Evolutionary conservation across 2,888 invertebrate species (phyloP).

Genomic region (Cerastoderma edule): DNA sequence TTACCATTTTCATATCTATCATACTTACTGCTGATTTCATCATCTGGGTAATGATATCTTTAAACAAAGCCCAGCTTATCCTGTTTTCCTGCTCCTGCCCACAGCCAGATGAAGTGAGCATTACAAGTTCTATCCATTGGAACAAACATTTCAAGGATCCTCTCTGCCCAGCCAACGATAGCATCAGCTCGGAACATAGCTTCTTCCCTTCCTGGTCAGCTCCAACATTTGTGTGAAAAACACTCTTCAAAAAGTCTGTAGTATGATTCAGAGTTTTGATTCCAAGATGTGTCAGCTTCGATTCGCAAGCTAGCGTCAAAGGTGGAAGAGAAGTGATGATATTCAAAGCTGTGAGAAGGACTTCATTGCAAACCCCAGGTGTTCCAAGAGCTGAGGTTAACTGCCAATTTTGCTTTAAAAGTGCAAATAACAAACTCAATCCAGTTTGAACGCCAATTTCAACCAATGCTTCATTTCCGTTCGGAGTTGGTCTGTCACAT

Average conservation of each 20-base stretch:
- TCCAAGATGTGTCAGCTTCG: constrained; percentile 85
- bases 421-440: constrained; percentile 86
- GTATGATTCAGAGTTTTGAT: constrained; percentile 86
- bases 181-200: constrained; percentile 85
- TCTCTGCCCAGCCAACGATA: constrained; percentile 87
- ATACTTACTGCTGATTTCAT: constrained; percentile 79
- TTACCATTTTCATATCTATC: no score
- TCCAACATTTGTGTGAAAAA: constrained; percentile 85
- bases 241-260: constrained; percentile 84
- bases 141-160: constrained; percentile 87
- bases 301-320: constrained; percentile 87
- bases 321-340: constrained; percentile 86
- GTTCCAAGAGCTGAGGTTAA: constrained; percentile 71
- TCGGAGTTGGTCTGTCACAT: not conserved
- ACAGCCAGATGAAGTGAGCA: constrained; percentile 80
- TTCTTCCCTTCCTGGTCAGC: constrained; percentile 84
- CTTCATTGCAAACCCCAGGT: constrained; percentile 86
- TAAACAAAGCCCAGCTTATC: constrained; percentile 77
- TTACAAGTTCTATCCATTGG: constrained; percentile 88
- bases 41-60: constrained; percentile 78
- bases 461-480: constrained; percentile 85
- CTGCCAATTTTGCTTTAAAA: constrained; percentile 87
- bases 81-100: constrained; percentile 59
- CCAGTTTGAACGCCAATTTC: constrained; percentile 88
- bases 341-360: constrained; percentile 86